Percentiles rank a stretch among this genome's conserved stretches.
Conservation (phyloP, 2,113 vertebrate species). For the Hymenochirus boettgeri region DNA sequence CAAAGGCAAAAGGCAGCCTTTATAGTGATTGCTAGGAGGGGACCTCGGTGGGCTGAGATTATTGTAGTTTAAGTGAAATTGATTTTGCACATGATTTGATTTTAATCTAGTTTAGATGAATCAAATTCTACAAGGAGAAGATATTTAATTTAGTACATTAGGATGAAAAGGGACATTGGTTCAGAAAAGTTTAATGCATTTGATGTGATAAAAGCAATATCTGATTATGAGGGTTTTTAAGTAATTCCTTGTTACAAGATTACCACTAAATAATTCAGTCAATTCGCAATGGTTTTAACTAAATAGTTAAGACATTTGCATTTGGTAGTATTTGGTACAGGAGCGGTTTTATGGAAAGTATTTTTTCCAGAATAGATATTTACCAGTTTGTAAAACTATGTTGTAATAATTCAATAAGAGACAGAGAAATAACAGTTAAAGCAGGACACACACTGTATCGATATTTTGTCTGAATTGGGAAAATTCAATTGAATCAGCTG, state of each 20-base stretch:
- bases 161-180: conserved; percentile 72
- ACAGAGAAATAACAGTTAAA: too few relatives aligned
- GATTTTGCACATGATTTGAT: conserved; percentile 77
- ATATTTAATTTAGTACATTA: conserved; percentile 77
- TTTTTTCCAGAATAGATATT: too few relatives aligned
- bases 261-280: conserved; percentile 50
- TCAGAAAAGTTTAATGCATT: conserved; percentile 67
- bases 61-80: conserved; percentile 75
- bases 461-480: too few relatives aligned
- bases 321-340: too few relatives aligned
- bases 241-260: conserved; percentile 64
- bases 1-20: conserved; percentile 49
- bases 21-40: conserved; percentile 64
- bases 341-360: too few relatives aligned
- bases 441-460: too few relatives aligned
- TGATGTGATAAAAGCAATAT: conserved; percentile 66
- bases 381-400: too few relatives aligned
- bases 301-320: too few relatives aligned
- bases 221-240: conserved; percentile 58
- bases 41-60: conserved; percentile 65
- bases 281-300: conserved; percentile 5
- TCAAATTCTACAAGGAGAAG: conserved; percentile 71
- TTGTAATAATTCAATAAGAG: too few relatives aligned
- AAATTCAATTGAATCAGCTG: too few relatives aligned
- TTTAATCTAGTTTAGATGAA: conserved; percentile 76